Evolutionary conservation across 2,113 vertebrate genomes (phyloP).

Genomic region (Ceyx melanurus): DNA sequence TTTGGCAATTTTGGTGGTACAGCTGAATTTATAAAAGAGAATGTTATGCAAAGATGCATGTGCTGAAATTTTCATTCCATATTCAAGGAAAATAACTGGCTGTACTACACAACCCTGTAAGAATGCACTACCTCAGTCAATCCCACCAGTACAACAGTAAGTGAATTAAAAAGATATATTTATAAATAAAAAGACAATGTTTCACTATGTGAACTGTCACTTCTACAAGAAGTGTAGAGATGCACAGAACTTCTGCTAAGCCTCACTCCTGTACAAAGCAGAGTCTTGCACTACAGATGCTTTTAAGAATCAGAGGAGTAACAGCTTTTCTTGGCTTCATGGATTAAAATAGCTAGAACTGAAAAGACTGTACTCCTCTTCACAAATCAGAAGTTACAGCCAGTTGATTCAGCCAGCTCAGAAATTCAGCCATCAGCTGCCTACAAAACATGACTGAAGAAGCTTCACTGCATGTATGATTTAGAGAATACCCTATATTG

Average conservation of each 20-base stretch:
- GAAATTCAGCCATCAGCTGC: neutral
- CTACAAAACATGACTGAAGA: neutral
- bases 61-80: neutral
- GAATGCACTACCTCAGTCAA: neutral
- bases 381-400: neutral
- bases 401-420: neutral
- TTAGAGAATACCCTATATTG: neutral
- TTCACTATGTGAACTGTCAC: neutral
- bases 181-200: neutral
- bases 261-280: neutral
- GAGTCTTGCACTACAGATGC: fast-evolving
- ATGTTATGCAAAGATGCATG: neutral
- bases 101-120: neutral
- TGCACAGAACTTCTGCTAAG: neutral
- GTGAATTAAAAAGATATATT: neutral
- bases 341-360: neutral
- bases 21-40: neutral
- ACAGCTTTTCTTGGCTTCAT: neutral
- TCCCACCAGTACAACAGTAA: neutral
- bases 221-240: fast-evolving
- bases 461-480: neutral
- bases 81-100: neutral
- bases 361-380: fast-evolving
- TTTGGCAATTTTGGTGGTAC: neutral
- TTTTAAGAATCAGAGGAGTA: neutral